A percentile compares a stretch with the other conserved stretches of the same genome.
Evolutionary conservation across 2,888 invertebrate genomes (phyloP).

Genomic region (Neuroscelio doddi): DNA sequence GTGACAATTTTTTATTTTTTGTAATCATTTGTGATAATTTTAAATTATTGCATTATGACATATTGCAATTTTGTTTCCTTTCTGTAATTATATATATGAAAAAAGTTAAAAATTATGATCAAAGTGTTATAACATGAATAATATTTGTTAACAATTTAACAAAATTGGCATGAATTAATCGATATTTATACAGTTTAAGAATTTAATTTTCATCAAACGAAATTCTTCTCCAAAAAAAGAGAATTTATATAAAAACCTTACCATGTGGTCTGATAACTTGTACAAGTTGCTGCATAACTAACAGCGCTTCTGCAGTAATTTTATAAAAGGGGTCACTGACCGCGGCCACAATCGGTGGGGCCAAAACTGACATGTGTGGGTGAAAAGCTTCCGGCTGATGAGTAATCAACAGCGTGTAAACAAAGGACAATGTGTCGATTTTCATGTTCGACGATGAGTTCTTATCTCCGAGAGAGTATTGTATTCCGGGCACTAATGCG

Average conservation of each 20-base stretch:
- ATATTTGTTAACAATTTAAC: no score
- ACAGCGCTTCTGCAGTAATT: slow-evolving; percentile 96
- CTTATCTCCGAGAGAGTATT: slow-evolving; percentile 91
- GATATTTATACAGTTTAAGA: no score
- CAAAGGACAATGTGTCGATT: slow-evolving; percentile 95
- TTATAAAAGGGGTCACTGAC: slow-evolving; percentile 98
- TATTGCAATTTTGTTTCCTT: not conserved
- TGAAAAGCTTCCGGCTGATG: slow-evolving; percentile 88
- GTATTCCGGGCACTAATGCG: slow-evolving; percentile 89
- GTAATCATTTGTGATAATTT: no score
- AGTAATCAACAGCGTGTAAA: slow-evolving; percentile 86
- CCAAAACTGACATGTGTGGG: slow-evolving; percentile 83
- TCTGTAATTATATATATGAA: not conserved
- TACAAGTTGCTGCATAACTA: slow-evolving; percentile 94
- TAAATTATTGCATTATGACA: no score
- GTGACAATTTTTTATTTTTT: no score
- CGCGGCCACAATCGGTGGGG: slow-evolving; percentile 89
- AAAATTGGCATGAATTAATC: no score
- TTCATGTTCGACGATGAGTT: slow-evolving; percentile 98
- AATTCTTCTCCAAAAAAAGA: no score
- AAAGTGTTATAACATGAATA: no score
- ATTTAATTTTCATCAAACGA: no score
- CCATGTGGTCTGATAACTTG: slow-evolving; percentile 93
- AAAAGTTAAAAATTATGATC: not conserved
- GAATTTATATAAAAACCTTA: slow-evolving; percentile 60